A percentile compares a stretch with the other conserved stretches of the same genome.
Evolutionary conservation across 1,140 invertebrate genomes (phyloP).

Genomic region (Bombus waltoni): DNA sequence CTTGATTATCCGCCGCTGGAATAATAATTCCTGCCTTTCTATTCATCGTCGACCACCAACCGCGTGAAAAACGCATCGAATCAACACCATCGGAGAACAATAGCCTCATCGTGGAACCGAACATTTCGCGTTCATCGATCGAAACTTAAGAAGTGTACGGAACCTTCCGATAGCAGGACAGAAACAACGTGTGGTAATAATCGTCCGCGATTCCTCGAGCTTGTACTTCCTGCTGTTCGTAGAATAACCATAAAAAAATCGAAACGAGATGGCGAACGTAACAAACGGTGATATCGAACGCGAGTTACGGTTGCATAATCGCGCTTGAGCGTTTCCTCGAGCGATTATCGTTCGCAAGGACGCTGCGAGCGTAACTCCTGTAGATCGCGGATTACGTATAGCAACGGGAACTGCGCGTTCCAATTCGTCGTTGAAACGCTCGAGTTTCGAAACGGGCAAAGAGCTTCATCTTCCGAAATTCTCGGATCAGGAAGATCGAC

Average conservation of each 20-base stretch:
- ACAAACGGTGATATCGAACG: background rate
- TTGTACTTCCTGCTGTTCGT: background rate
- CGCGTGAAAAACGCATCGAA: background rate
- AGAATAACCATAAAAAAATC: background rate
- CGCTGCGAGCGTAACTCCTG: constrained; percentile 46
- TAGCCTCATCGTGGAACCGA: background rate
- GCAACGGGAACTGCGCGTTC: constrained; percentile 36
- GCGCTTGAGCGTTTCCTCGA: constrained; percentile 33
- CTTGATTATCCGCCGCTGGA: background rate
- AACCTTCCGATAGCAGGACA: background rate
- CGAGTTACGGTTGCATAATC: constrained; percentile 44
- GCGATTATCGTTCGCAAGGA: constrained; percentile 55
- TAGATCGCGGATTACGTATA: constrained; percentile 42
- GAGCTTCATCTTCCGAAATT: constrained; percentile 4
- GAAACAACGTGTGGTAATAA: background rate
- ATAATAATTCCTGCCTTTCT: background rate
- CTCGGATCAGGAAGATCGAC: background rate
- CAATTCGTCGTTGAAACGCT: constrained; percentile 11
- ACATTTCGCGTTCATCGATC: background rate
- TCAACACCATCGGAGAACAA: background rate
- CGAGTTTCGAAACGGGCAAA: background rate
- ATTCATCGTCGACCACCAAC: background rate
- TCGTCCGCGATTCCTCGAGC: background rate
- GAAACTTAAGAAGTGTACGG: constrained; percentile 4
- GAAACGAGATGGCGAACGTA: background rate